A percentile compares a stretch with the other conserved stretches of the same genome.
Conservation (phyloP, 37 sponge, comb jelly and placozoan genomes). For the Tethya wilhelma region DNA sequence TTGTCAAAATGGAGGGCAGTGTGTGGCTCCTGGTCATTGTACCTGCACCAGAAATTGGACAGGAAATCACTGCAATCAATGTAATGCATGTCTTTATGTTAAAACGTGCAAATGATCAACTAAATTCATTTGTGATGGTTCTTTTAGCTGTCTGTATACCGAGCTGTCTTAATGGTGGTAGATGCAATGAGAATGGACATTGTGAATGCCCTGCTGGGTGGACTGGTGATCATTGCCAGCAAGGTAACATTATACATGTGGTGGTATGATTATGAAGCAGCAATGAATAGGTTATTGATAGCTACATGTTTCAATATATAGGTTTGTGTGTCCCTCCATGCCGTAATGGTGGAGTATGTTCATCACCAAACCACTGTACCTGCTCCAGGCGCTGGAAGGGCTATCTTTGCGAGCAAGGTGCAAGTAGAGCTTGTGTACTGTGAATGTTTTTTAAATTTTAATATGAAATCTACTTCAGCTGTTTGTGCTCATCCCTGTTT, state of each 20-base stretch:
- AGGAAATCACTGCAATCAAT: background rate
- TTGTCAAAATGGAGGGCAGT: slow-evolving; percentile 24
- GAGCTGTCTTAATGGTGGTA: slow-evolving; percentile 4
- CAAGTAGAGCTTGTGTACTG: no score
- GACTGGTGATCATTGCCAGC: slow-evolving; percentile 1
- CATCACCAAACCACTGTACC: no score
- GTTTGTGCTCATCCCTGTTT: background rate
- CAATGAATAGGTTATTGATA: no score
- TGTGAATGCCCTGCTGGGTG: background rate
- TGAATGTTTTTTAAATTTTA: background rate
- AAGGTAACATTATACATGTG: background rate
- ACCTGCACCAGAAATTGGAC: slow-evolving; percentile 1
- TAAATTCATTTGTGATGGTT: no score
- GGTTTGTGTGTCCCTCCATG: no score
- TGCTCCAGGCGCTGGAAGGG: no score
- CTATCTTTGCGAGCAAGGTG: no score
- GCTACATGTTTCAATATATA: no score
- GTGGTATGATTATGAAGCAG: no score
- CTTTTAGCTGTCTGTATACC: background rate
- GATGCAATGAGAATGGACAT: background rate
- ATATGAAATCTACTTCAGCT: background rate
- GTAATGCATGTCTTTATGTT: background rate
- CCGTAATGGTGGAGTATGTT: no score
- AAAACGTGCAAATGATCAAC: background rate
- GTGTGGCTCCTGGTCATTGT: slow-evolving; percentile 3